phyloP scores from a whole-genome alignment of 2,113 vertebrate genomes.

The Trogon melanurus region DNA sequence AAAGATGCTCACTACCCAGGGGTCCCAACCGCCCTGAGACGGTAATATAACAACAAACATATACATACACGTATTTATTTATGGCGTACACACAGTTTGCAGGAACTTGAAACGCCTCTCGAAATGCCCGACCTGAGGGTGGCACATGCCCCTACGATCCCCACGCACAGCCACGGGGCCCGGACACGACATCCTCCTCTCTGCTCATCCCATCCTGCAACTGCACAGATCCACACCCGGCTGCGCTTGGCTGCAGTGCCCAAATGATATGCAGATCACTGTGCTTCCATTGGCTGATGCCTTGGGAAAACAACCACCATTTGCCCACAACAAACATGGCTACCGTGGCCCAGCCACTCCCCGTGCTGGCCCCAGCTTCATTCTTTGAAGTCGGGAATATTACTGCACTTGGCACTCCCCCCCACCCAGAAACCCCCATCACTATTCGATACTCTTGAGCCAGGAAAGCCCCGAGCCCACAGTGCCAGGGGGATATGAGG shows the following conservation, averaged over 20 bases:
- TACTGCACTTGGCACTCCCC: rapidly evolving
- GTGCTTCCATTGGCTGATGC: background rate
- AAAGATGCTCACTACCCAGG: constrained; percentile 52
- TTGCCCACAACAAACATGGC: constrained; percentile 13
- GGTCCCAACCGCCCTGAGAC: background rate
- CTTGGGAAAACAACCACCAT: background rate
- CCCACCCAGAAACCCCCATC: rapidly evolving
- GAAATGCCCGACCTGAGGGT: rapidly evolving
- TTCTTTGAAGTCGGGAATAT: background rate
- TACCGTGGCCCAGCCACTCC: background rate
- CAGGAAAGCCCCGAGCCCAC: rapidly evolving
- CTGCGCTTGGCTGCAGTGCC: background rate
- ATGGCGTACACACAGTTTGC: background rate
- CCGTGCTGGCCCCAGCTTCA: background rate
- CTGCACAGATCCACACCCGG: rapidly evolving
- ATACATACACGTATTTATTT: background rate
- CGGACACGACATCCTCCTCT: rapidly evolving
- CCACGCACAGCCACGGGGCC: rapidly evolving
- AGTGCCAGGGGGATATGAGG: rapidly evolving
- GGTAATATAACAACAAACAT: background rate
- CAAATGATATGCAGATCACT: constrained; percentile 6
- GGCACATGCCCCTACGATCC: background rate
- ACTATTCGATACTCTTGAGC: too few relatives aligned
- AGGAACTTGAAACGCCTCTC: background rate
- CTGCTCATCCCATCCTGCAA: background rate